Conservation (phyloP, 2,888 invertebrate genomes). For the Leucophenga maculata region DNA sequence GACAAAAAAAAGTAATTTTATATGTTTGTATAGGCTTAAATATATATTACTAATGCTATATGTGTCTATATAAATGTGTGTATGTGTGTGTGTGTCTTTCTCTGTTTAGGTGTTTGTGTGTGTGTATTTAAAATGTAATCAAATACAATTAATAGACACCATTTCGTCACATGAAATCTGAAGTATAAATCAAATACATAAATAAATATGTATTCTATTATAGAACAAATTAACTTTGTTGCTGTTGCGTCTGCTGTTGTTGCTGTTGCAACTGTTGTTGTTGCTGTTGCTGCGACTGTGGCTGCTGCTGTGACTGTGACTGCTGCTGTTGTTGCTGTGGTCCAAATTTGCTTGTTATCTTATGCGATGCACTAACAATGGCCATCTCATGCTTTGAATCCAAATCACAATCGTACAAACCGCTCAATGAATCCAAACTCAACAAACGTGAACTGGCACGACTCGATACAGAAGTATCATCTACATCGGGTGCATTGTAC, state of each 20-base stretch:
- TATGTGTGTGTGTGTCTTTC: neutral
- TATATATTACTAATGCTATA: constrained; percentile 27
- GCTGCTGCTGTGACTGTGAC: constrained; percentile 33
- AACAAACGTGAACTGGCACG: constrained; percentile 87
- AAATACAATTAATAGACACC: constrained; percentile 56
- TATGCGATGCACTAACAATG: constrained; percentile 72
- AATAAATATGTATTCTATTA: neutral
- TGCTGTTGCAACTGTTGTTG: constrained; percentile 33
- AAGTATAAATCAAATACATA: neutral
- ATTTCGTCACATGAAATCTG: constrained; percentile 37
- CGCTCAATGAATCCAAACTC: constrained; percentile 85
- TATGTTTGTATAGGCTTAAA: constrained; percentile 35
- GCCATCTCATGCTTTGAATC: constrained; percentile 73
- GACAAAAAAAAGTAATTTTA: constrained; percentile 1
- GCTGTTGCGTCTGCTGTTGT: constrained; percentile 1
- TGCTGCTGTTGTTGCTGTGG: constrained; percentile 54
- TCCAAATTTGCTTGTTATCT: constrained; percentile 72
- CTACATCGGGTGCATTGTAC: constrained; percentile 79
- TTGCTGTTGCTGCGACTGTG: constrained; percentile 40
- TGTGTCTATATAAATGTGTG: neutral
- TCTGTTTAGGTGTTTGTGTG: constrained; percentile 26
- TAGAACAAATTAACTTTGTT: constrained; percentile 17
- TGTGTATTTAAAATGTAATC: constrained; percentile 34
- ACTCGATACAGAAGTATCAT: constrained; percentile 86
- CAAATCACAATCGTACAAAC: constrained; percentile 81